Conservation (phyloP, 2,113 vertebrate genomes). For the Eonycteris spelaea region DNA sequence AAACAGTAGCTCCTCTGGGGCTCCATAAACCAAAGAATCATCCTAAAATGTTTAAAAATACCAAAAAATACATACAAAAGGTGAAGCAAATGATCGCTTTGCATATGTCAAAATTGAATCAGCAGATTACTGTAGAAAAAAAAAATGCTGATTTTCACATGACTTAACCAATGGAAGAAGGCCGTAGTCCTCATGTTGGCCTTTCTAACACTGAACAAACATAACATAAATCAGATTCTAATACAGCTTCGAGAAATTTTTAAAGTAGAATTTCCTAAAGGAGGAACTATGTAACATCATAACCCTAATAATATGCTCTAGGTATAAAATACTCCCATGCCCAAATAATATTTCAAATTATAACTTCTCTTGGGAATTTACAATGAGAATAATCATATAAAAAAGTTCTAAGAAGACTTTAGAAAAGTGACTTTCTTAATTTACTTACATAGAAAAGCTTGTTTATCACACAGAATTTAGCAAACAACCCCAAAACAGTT, state of each 20-base stretch:
- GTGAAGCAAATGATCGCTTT: not conserved
- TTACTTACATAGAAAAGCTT: not conserved
- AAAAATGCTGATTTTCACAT: not conserved
- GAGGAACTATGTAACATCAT: not conserved
- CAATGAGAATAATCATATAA: not conserved
- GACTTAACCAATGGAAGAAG: not conserved
- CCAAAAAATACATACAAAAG: not conserved
- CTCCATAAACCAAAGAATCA: not conserved
- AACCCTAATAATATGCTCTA: not conserved
- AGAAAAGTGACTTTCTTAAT: not conserved
- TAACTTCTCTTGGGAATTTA: not conserved
- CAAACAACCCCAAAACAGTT: not conserved
- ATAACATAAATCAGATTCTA: not conserved
- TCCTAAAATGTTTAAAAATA: conserved; percentile 34
- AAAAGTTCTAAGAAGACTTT: not conserved
- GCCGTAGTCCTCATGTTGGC: not conserved
- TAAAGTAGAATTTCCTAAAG: not conserved
- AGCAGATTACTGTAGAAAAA: not conserved
- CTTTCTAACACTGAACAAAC: conserved; percentile 3
- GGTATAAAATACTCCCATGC: not conserved
- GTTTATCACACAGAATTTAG: not conserved
- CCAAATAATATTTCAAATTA: not conserved
- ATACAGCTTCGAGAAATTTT: not conserved
- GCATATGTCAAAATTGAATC: not conserved
- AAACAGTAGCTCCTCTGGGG: not conserved